Percentiles rank a stretch among this genome's conserved stretches.
Conservation (phyloP, 2,888 invertebrate genomes). For the Amphipoea lucens region DNA sequence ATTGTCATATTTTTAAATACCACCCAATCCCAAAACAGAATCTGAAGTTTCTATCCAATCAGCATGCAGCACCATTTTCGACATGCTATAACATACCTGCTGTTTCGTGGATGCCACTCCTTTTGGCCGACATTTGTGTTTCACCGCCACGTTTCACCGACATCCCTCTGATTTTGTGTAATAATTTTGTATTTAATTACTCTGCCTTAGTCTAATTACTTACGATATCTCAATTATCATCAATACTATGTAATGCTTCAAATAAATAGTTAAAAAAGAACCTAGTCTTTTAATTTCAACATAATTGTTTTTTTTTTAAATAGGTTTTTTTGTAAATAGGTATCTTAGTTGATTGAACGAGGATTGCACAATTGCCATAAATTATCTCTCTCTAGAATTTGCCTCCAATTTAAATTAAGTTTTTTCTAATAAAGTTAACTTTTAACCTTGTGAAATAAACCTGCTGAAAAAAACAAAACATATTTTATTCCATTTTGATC, state of each 20-base stretch:
- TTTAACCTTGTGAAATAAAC: background rate
- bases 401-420: background rate
- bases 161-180: constrained; percentile 21
- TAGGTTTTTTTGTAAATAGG: background rate
- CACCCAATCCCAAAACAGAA: constrained; percentile 65
- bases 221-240: background rate
- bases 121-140: constrained; percentile 76
- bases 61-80: background rate
- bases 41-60: constrained; percentile 65
- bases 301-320: background rate
- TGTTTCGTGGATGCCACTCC: constrained; percentile 70
- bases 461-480: background rate
- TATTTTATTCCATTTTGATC: background rate
- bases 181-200: constrained; percentile 24
- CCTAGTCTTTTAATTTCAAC: background rate
- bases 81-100: constrained; percentile 79
- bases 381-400: background rate
- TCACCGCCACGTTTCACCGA: constrained; percentile 70
- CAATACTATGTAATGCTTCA: background rate
- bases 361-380: constrained; percentile 4
- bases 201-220: background rate
- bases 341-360: background rate
- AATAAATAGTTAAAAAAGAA: background rate
- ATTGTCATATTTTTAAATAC: constrained; percentile 23
- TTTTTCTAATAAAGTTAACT: background rate